Percentiles rank a stretch among this genome's conserved stretches.
phyloP scores from a whole-genome alignment of 2,113 vertebrate species.

The Apodemus sylvaticus region DNA sequence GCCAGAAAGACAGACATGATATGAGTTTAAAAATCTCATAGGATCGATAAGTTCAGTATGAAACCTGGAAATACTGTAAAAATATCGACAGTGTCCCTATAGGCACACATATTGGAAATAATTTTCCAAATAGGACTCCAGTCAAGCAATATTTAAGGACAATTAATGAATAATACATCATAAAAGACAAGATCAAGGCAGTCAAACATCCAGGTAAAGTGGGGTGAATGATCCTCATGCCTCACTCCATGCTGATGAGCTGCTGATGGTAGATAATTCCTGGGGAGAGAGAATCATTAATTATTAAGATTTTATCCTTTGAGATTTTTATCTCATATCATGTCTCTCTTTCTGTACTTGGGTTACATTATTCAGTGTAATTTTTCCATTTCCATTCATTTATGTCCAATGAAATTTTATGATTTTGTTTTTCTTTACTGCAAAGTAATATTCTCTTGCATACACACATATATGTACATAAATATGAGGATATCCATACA shows the following conservation, averaged over 20 bases:
- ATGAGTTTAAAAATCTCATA: background rate
- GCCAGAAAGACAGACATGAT: background rate
- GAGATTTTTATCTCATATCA: no score
- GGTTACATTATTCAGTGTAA: no score
- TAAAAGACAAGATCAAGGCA: background rate
- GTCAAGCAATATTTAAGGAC: background rate
- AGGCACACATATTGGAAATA: background rate
- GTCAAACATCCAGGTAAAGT: background rate
- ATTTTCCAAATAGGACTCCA: background rate
- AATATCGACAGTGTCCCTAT: background rate
- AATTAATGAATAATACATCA: background rate
- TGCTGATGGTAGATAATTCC: background rate
- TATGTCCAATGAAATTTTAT: no score
- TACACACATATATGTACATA: no score
- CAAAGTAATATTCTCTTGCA: no score
- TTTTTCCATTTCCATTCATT: no score
- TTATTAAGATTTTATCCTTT: background rate
- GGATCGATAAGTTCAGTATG: background rate
- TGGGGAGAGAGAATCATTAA: background rate
- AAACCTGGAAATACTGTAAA: background rate
- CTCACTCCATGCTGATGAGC: no score
- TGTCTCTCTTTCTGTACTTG: no score
- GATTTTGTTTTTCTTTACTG: no score
- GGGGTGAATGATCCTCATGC: background rate
- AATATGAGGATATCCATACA: no score